phyloP scores from a whole-genome alignment of 2,113 vertebrate species.

The Pachypanchax playfairii region DNA sequence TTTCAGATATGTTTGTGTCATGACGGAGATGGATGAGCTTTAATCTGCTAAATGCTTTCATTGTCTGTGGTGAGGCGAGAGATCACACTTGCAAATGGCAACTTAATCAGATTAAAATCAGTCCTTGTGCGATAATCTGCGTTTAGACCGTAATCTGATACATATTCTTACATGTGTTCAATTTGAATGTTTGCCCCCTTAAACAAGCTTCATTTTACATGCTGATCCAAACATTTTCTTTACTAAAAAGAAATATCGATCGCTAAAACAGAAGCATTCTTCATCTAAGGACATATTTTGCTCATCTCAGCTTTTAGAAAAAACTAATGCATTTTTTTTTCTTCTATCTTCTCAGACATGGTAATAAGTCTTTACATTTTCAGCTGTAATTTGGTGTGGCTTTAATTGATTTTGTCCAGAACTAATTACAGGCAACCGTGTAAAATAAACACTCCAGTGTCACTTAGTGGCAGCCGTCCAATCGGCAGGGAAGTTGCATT shows the following conservation, averaged over 20 bases:
- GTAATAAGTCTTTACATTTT: constrained; percentile 54
- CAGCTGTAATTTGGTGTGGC: constrained; percentile 50
- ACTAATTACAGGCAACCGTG: constrained; percentile 64
- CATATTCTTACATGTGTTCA: constrained; percentile 44
- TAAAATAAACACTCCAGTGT: constrained; percentile 76
- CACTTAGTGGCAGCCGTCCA: constrained; percentile 63
- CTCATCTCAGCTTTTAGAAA: constrained; percentile 41
- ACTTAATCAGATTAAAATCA: constrained; percentile 62
- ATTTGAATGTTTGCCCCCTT: constrained; percentile 15
- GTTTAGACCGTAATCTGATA: constrained; percentile 60
- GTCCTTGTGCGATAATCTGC: constrained; percentile 25
- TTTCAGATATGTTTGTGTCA: constrained; percentile 47
- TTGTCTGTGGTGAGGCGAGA: constrained; percentile 14
- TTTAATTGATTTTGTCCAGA: constrained; percentile 71
- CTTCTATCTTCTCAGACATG: constrained; percentile 23
- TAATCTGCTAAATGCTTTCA: constrained; percentile 46
- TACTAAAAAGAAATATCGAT: constrained; percentile 32
- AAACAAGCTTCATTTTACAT: constrained; percentile 47
- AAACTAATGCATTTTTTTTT: constrained; percentile 26
- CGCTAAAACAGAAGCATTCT: constrained; percentile 46
- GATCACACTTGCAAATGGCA: constrained; percentile 32
- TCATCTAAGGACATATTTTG: constrained; percentile 58
- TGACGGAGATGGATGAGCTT: constrained; percentile 37
- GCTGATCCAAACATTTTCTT: constrained; percentile 54
- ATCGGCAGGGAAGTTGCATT: constrained; percentile 65